These are phyloP conservation scores for Tinea trinotella DNA, from an alignment of 2,888 invertebrate genomes.

Conservation along the genomic window DNA sequence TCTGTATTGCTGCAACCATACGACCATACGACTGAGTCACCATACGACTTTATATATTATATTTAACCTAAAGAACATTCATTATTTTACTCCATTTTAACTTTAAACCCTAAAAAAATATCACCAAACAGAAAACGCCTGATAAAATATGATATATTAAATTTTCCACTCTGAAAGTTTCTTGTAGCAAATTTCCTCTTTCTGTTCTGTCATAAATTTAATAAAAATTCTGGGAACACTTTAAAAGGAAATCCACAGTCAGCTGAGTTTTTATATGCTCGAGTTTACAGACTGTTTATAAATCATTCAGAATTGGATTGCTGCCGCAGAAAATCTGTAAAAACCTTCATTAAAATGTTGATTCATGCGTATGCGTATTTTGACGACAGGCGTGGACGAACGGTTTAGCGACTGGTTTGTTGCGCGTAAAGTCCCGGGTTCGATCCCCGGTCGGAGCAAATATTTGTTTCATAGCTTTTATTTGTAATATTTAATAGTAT, in stretches of 20 bases:
- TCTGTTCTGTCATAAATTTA: conserved; percentile 7
- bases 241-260: conserved; percentile 5
- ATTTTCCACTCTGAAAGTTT: not conserved
- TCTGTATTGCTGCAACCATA: too few relatives aligned
- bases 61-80: too few relatives aligned
- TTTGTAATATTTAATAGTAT: too few relatives aligned
- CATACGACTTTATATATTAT: too few relatives aligned
- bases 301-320: conserved; percentile 43
- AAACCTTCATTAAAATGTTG: conserved; percentile 51
- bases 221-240: conserved; percentile 3
- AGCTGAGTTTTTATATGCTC: conserved; percentile 11
- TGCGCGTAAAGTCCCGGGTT: too few relatives aligned
- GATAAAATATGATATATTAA: not conserved
- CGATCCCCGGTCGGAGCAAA: too few relatives aligned
- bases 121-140: not conserved
- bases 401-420: too few relatives aligned
- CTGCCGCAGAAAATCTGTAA: conserved; percentile 22
- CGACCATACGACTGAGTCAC: too few relatives aligned
- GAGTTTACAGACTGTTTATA: conserved; percentile 47
- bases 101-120: too few relatives aligned
- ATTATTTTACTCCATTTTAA: too few relatives aligned
- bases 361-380: not conserved
- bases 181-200: conserved; percentile 8
- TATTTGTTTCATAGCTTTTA: too few relatives aligned
- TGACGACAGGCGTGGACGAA: too few relatives aligned